Conservation (phyloP, 2,797 vertebrate genomes). For the Todus mexicanus region DNA sequence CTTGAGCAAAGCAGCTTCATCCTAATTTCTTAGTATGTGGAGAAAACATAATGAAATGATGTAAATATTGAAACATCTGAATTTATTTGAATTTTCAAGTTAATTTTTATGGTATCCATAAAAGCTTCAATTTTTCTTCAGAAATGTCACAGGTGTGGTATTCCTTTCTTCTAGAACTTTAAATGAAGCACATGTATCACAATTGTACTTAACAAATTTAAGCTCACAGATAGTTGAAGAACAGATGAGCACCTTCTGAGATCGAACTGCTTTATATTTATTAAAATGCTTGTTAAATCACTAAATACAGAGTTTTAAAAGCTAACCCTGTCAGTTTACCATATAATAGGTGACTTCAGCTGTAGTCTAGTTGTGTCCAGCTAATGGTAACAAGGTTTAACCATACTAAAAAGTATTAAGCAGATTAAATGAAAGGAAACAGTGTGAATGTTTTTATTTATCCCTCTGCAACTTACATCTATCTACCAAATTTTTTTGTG, state of each 20-base stretch:
- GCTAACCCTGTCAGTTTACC: background rate
- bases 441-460: background rate
- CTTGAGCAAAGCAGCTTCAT: background rate
- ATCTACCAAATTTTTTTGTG: background rate
- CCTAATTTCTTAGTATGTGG: background rate
- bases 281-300: background rate
- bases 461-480: background rate
- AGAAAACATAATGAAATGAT: background rate
- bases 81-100: background rate
- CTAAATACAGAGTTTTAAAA: background rate
- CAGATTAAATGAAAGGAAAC: background rate
- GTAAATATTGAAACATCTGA: background rate
- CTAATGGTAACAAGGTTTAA: background rate
- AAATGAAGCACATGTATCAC: background rate
- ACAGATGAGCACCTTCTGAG: background rate
- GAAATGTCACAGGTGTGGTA: background rate
- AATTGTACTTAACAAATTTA: background rate
- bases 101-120: background rate
- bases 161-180: background rate
- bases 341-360: background rate
- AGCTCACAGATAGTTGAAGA: background rate
- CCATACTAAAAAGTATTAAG: background rate
- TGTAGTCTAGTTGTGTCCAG: background rate
- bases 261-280: background rate
- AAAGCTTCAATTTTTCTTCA: background rate